Evolutionary conservation across 2,113 vertebrate species (phyloP).

Genomic region (Cervus canadensis): DNA sequence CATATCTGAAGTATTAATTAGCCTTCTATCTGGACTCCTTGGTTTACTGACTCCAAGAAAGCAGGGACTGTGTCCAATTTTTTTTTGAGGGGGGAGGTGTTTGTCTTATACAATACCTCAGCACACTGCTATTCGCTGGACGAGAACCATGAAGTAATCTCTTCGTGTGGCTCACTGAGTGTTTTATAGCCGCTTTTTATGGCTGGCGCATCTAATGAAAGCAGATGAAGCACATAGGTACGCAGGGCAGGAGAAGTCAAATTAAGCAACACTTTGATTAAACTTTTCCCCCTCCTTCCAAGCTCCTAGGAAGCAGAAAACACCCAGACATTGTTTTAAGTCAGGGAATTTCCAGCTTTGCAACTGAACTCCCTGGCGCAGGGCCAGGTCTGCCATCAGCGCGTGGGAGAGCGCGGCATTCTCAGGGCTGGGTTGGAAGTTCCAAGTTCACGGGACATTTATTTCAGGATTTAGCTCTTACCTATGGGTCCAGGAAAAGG

Average conservation of each 20-base stretch:
- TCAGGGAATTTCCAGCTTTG: conserved; percentile 69
- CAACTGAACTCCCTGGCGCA: conserved; percentile 19
- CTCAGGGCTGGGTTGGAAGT: background rate
- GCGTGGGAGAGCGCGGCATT: conserved; percentile 5
- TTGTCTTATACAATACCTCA: background rate
- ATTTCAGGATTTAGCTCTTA: background rate
- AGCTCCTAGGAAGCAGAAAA: conserved; percentile 46
- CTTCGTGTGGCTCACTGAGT: rapidly evolving
- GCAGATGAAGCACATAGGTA: background rate
- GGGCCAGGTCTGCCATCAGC: conserved; percentile 20
- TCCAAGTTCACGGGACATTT: conserved; percentile 21
- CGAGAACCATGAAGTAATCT: background rate
- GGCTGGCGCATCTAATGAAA: background rate
- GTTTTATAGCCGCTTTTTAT: background rate
- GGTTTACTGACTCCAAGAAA: background rate
- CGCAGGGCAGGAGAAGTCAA: background rate
- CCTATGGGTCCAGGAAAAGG: background rate
- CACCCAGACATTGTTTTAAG: conserved; percentile 64
- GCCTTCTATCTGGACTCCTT: background rate
- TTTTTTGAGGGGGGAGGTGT: background rate
- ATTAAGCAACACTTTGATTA: background rate
- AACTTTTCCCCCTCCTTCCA: background rate
- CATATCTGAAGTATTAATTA: background rate
- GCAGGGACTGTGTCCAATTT: background rate
- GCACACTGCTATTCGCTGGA: too few species aligned